Conservation (phyloP, 2,797 vertebrate species). For the Clarias laeviceps region DNA sequence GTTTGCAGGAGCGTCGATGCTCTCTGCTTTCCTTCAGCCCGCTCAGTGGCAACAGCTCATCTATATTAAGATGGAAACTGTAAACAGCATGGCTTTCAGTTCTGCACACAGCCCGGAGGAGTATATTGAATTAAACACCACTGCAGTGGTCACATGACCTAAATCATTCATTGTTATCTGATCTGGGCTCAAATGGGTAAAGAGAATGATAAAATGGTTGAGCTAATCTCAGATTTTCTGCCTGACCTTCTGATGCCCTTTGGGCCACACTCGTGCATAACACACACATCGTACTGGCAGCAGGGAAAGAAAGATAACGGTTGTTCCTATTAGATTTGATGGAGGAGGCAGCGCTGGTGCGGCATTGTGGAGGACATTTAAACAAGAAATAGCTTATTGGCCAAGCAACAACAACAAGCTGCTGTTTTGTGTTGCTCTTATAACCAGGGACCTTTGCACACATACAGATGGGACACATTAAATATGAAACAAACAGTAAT, state of each 20-base stretch:
- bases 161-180: slow-evolving; percentile 26
- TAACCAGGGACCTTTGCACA: neutral
- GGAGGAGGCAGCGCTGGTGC: neutral
- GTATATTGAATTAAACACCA: neutral
- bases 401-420: slow-evolving; percentile 5
- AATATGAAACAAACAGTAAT: neutral
- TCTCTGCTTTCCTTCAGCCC: slow-evolving; percentile 32
- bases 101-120: slow-evolving; percentile 9
- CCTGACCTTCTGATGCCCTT: slow-evolving; percentile 19
- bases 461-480: neutral
- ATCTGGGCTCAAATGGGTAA: slow-evolving; percentile 25
- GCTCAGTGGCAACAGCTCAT: slow-evolving; percentile 31
- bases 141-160: neutral
- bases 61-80: slow-evolving; percentile 49
- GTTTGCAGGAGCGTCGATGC: slow-evolving; percentile 31
- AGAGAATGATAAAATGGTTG: slow-evolving; percentile 3
- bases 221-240: slow-evolving; percentile 17
- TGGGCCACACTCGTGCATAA: slow-evolving; percentile 14
- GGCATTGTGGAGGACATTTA: neutral
- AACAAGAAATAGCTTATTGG: neutral
- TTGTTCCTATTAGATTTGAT: slow-evolving; percentile 31
- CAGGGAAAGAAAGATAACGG: slow-evolving; percentile 8
- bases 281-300: neutral
- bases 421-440: neutral
- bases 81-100: slow-evolving; percentile 44